Percentiles rank a stretch among this genome's conserved stretches.
Evolutionary conservation across 2,113 vertebrate genomes (phyloP).

Genomic region (Ginglymostoma cirratum): DNA sequence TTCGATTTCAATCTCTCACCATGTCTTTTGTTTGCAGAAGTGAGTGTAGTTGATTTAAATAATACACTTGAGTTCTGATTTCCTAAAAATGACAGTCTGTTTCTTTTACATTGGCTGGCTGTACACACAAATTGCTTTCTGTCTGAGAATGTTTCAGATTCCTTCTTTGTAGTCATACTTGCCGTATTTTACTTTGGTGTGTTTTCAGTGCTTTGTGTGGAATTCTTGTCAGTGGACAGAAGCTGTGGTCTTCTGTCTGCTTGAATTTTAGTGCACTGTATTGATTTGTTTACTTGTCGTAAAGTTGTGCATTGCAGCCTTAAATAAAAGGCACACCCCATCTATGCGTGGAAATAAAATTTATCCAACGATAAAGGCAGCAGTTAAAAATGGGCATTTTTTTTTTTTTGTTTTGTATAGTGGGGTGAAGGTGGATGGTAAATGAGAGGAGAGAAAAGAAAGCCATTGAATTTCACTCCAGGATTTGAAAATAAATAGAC

Average conservation of each 20-base stretch:
- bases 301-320: background rate
- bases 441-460: background rate
- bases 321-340: background rate
- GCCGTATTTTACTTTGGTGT: background rate
- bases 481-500: background rate
- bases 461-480: background rate
- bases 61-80: background rate
- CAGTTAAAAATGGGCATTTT: background rate
- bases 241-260: background rate
- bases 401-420: background rate
- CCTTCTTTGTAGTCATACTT: background rate
- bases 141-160: background rate
- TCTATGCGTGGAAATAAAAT: background rate
- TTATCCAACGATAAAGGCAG: background rate
- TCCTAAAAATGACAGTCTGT: background rate
- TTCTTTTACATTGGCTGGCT: background rate
- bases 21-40: background rate
- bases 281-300: slow-evolving; percentile 6
- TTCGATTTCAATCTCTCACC: background rate
- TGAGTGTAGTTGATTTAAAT: background rate
- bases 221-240: background rate
- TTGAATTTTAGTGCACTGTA: background rate
- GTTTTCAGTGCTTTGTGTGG: background rate
- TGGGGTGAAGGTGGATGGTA: background rate
- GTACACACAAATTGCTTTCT: background rate